Base-by-base conservation (phyloP, 2,113 vertebrate genomes). In the Atractosteus spatula region DNA sequence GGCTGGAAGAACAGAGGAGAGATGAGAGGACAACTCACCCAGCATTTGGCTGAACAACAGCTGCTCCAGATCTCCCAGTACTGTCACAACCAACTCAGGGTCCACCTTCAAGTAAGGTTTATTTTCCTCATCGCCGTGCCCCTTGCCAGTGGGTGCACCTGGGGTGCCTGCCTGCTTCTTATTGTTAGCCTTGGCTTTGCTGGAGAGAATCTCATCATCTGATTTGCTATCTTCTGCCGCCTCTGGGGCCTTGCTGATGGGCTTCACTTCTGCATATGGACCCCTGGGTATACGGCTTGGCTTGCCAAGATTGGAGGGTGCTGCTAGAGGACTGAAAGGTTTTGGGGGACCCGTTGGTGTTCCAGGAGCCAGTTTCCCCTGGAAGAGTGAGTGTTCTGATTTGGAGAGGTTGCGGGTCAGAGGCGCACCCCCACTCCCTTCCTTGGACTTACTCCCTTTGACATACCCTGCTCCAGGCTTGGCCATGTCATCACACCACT, bases 41-140 rank as follows among this genome's bases (percentile, higher is more conserved):
- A 98, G 82, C 87, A 97, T 96, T 80, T 98, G 96, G 84, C 96
- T 98, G 92, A 99, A 99, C 55, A 99, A 95, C 17, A 99, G 92
- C 91, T 99, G 97, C 83, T 99, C 97, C 82, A 99, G 86, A 85
- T 99, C 97, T 0, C 97, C 97, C 82, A 99, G 90, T 76, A 98
- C 97, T 0, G 97, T 99, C 81, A 98, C 97, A 84, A 99, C 97
- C 57, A 99, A 89, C 85, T 99, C 96, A 5, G 97, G 96, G 73
- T 98, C 97, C 91, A 98, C 97, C 86, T 97, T 98, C 73, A 98
- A 91, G 82, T 95, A 98, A 72, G 93, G 83, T 76, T 96, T 94
- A 71, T 96, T 94, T n/a, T 90, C 93, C 8, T 85, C 93, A 59
- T 90, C 86, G 8, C 43, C 82, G 77, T 85, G 92, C 86, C 83